These are phyloP conservation scores for Corythornis madagascariensis DNA, from an alignment of 2,113 vertebrate species.

Conservation along the genomic window DNA sequence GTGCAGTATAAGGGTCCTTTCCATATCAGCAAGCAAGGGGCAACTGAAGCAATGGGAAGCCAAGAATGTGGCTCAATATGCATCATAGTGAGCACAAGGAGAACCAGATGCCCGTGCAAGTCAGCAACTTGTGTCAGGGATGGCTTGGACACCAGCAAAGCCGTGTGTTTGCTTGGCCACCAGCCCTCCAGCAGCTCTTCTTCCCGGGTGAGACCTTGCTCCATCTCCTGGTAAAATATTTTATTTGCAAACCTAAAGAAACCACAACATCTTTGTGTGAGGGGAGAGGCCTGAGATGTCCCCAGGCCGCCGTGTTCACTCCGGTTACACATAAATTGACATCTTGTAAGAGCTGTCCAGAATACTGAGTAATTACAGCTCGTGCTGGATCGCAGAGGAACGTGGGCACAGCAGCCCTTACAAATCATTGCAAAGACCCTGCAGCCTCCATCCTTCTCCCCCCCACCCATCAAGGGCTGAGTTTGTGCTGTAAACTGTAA, in stretches of 20 bases:
- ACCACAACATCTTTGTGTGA: rapidly evolving
- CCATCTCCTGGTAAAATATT: neutral
- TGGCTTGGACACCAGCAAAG: neutral
- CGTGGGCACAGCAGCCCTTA: neutral
- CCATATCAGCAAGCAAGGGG: rapidly evolving
- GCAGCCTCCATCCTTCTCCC: neutral
- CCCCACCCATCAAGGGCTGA: neutral
- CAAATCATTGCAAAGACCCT: slow-evolving; percentile 27
- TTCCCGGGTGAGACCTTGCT: neutral
- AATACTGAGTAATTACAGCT: slow-evolving; percentile 28
- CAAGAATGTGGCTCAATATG: rapidly evolving
- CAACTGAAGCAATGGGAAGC: neutral
- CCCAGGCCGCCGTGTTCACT: rapidly evolving
- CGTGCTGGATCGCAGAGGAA: neutral
- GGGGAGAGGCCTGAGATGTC: neutral
- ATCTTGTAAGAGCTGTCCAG: slow-evolving; percentile 1
- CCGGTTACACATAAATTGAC: neutral
- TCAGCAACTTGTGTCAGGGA: no score
- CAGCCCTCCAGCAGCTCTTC: neutral
- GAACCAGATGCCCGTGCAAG: rapidly evolving
- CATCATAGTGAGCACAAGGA: neutral
- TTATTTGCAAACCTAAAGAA: neutral
- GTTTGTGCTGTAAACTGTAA: slow-evolving; percentile 46
- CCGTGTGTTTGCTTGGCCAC: rapidly evolving
- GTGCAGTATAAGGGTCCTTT: neutral